Evolutionary conservation across 2,888 invertebrate genomes (phyloP).

Genomic region (Ommatoiulus sabulosus): DNA sequence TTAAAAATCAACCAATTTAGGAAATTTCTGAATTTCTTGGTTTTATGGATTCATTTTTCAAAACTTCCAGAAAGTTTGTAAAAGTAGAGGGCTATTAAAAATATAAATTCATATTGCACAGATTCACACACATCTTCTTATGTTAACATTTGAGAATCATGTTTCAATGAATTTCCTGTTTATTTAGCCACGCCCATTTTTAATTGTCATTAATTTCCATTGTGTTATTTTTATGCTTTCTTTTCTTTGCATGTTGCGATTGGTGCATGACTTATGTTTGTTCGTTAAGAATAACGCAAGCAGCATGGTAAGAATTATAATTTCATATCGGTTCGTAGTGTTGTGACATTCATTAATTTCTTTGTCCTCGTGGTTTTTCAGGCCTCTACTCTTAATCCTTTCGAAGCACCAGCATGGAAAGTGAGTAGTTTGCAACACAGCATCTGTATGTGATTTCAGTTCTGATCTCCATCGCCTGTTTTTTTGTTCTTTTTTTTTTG

Average conservation of each 20-base stretch:
- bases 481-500: constrained; percentile 31
- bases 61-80: no score
- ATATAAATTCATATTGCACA: background rate
- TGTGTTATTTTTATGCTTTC: constrained; percentile 50
- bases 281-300: constrained; percentile 51
- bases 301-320: constrained; percentile 29
- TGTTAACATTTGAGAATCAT: background rate
- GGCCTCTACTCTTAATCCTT: constrained; percentile 54
- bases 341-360: background rate
- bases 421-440: background rate
- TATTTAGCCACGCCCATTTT: background rate
- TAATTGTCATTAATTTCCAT: constrained; percentile 16
- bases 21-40: no score
- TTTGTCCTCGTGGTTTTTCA: background rate
- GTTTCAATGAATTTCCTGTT: background rate
- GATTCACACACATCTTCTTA: background rate
- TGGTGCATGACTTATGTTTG: constrained; percentile 52
- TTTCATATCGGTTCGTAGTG: background rate
- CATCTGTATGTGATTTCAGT: background rate
- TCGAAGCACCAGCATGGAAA: constrained; percentile 43
- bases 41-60: no score
- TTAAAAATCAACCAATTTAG: no score
- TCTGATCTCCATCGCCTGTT: background rate
- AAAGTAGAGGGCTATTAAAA: background rate
- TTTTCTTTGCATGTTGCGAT: constrained; percentile 51